Base-by-base conservation (phyloP, 2,113 vertebrate genomes). In the Colaptes auratus region DNA sequence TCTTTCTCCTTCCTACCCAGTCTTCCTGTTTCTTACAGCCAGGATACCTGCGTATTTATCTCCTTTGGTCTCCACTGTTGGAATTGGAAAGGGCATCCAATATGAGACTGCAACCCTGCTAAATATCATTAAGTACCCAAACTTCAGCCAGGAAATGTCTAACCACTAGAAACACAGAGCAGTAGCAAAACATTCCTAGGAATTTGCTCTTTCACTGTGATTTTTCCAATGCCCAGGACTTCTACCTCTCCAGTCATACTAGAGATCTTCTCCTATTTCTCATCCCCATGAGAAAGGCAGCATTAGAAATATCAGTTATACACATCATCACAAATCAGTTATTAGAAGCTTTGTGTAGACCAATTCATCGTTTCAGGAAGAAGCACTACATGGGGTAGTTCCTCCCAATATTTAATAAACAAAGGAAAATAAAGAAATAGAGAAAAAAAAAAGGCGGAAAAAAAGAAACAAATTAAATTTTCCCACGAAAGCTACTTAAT, bases 401-500 rank as follows among this genome's bases (percentile, higher is more conserved):
- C 66, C n/a, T 75, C 35, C 59, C 27, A 73, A 39, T 74, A 83
- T 61, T 88, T 71, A 55, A 70, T 63, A 93, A 93, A 92, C 9
- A 65, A 89, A 46, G 4, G 9, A 30, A 53, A 82, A n/a, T n/a
- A 84, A 85, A 48, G 39, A 39, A 30, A 53, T 79, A 84, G 4
- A 11, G 36, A 61, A 76, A 85, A 79, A 42, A 4, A 69, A 79
- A 55, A 23, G 10, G 15, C 7, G 10, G 3, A 9, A 35, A 61
- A 73, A 79, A 76, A 42, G 4, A 69, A 82, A 59, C 21, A 89
- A 94, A 88, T 73, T 84, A 75, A 71, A 31, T 74, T 83, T 83
- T 88, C 65, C 30, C 61, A 39, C 58, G n/a, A 88, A 91, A 88
- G 24, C 76, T 96, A 91, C 86, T 86, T 93, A 90, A 91, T 95